Conservation (phyloP, 1,140 invertebrate genomes). For the Artemia franciscana region DNA sequence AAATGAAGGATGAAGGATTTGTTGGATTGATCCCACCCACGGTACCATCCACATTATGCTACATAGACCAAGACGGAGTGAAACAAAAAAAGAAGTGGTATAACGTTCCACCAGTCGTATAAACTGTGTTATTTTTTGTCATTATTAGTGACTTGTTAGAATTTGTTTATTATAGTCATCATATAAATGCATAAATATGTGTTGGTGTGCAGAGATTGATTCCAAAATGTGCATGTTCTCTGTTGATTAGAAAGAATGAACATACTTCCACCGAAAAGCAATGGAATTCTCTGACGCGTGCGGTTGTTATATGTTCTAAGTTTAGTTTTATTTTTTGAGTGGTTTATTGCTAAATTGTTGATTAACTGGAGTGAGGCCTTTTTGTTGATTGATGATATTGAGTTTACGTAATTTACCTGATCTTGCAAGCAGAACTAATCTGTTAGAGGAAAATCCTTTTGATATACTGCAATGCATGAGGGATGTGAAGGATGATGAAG, state of each 20-base stretch:
- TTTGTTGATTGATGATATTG: not conserved
- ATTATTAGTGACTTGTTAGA: too few relatives aligned
- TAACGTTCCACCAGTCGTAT: not conserved
- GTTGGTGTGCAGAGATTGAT: not conserved
- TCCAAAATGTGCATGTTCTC: not conserved
- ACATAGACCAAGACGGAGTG: not conserved
- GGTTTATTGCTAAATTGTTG: not conserved
- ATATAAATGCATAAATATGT: not conserved
- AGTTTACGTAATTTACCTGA: not conserved
- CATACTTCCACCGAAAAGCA: not conserved
- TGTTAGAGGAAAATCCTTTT: not conserved
- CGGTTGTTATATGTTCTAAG: not conserved
- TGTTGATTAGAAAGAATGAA: not conserved
- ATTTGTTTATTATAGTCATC: not conserved
- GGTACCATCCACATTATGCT: not conserved
- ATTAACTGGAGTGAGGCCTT: not conserved
- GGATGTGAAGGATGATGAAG: not conserved
- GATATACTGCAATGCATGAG: not conserved
- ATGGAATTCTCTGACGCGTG: too few relatives aligned
- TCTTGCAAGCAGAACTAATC: not conserved
- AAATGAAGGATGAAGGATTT: not conserved
- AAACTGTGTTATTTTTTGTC: not conserved
- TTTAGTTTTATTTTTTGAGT: not conserved
- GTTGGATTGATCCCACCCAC: not conserved
- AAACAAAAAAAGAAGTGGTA: not conserved